Base-by-base conservation (phyloP, 2,888 invertebrate species). In the Cinara cedri region DNA sequence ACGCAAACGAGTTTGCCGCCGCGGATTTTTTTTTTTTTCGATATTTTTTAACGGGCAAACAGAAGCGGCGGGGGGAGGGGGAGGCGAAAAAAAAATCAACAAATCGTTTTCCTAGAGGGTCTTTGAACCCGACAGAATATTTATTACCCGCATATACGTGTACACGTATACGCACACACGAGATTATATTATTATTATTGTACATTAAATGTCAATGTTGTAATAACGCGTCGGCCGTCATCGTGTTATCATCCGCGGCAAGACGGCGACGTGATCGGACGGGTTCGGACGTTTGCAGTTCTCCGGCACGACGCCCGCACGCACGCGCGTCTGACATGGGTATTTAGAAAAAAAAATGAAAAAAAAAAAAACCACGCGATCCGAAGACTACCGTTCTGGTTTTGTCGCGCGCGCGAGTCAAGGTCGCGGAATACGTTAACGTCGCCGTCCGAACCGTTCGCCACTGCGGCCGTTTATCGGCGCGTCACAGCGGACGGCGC, bases 81-180 rank as follows among this genome's bases (percentile, higher is more conserved):
- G 3, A 16, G 49, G 19, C 8, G 13, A 34, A 54, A 66, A 62
- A 55, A 46, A 44, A 26, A 46, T 57, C 72, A 62, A 68, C 26
- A 68, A 76, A 78, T 60, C 60, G 49, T 70, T 78, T 70, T 68
- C 26, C 34, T 24, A 21, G n/a, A n/a, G 34, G 78, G 60, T 78
- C 78, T 70, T 78, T 78, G 78, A 78, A 78, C 68, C 51, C 19
- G 19, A 46, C 10, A 34, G 6, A 34, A n/a, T 51, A 49, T 60
- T 42, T n/a, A 72, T 24, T 6, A 19, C 44, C 21, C 8, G 19
- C 19, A 63, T 63, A 63, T 19, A 42, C 19, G 19, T 62, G 42
- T 44, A 63, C 49, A n/a, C n/a, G n/a, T n/a, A 63, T 42, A 63
- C 19, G 21, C n/a, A 44, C 34, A 11, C 42, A 42, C 19, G 13